A percentile compares a stretch with the other conserved stretches of the same genome.
These are phyloP conservation scores for Amblyteles armatorius DNA, from an alignment of 2,888 invertebrate species.

Conservation along the genomic window DNA sequence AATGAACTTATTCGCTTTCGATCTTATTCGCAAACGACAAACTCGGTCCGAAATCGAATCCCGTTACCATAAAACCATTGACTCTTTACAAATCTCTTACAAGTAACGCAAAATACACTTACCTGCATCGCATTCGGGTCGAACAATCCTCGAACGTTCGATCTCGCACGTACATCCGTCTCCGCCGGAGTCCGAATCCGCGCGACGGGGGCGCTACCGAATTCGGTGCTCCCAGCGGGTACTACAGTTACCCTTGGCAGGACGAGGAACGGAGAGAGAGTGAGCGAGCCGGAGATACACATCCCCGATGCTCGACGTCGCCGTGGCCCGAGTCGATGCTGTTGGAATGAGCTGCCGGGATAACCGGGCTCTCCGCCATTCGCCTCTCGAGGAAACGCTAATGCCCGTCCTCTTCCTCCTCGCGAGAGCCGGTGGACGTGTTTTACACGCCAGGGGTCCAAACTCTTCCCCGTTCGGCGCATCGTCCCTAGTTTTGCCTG, in stretches of 20 bases:
- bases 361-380: slow-evolving; percentile 52
- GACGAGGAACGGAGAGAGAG: slow-evolving; percentile 23
- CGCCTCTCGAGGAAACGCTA: slow-evolving; percentile 55
- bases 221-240: neutral
- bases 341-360: slow-evolving; percentile 47
- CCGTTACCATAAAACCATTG: too few relatives aligned
- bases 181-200: too few relatives aligned
- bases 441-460: slow-evolving; percentile 65
- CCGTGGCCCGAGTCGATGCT: slow-evolving; percentile 59
- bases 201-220: too few relatives aligned
- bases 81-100: too few relatives aligned
- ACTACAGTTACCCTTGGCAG: slow-evolving; percentile 10
- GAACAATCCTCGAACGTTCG: too few relatives aligned
- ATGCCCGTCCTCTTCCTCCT: slow-evolving; percentile 21
- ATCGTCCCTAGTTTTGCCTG: slow-evolving; percentile 17
- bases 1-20: too few relatives aligned
- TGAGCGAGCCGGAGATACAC: slow-evolving; percentile 12
- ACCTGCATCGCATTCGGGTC: too few relatives aligned
- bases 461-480: slow-evolving; percentile 11
- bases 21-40: too few relatives aligned
- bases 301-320: slow-evolving; percentile 44
- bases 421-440: slow-evolving; percentile 32
- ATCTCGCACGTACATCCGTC: too few relatives aligned
- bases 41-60: too few relatives aligned
- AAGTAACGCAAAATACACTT: too few relatives aligned